Conservation (phyloP, 1,140 invertebrate species). For the Drosophila ficusphila region DNA sequence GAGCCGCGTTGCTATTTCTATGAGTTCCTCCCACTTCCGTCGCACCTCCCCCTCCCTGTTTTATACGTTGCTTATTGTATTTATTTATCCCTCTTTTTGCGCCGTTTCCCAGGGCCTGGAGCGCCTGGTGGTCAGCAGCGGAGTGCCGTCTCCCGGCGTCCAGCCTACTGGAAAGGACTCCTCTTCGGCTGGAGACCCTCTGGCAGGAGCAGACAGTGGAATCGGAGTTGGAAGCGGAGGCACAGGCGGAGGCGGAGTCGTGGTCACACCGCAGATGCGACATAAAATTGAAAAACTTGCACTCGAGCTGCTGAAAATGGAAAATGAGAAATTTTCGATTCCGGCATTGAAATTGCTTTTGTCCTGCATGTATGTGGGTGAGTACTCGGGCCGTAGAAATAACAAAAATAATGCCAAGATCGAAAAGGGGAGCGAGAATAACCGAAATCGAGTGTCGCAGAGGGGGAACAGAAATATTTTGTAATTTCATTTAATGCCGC, state of each 20-base stretch:
- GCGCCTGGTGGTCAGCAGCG: slow-evolving; percentile 87
- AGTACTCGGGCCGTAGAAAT: slow-evolving; percentile 46
- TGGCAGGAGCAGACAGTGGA: too few species aligned
- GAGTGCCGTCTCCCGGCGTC: slow-evolving; percentile 24
- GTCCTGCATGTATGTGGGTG: slow-evolving; percentile 92
- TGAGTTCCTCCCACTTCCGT: too few species aligned
- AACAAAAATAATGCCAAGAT: slow-evolving; percentile 42
- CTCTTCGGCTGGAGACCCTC: neutral
- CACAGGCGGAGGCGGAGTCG: slow-evolving; percentile 29
- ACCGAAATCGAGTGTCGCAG: neutral
- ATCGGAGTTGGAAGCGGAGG: slow-evolving; percentile 11
- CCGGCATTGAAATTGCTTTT: slow-evolving; percentile 90
- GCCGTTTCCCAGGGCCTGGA: slow-evolving; percentile 88
- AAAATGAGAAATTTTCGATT: slow-evolving; percentile 88
- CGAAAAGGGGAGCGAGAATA: slow-evolving; percentile 16
- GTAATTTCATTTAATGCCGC: slow-evolving; percentile 62
- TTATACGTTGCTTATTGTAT: slow-evolving; percentile 52
- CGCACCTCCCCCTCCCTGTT: neutral
- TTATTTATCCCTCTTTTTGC: slow-evolving; percentile 62
- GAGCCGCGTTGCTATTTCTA: slow-evolving; percentile 49
- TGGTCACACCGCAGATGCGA: slow-evolving; percentile 84
- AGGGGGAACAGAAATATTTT: slow-evolving; percentile 50
- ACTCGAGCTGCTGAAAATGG: slow-evolving; percentile 89
- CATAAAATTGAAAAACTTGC: slow-evolving; percentile 90
- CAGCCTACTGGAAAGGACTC: slow-evolving; percentile 42